Conservation (phyloP, 2,888 invertebrate species). For the Seladonia tumulorum region DNA sequence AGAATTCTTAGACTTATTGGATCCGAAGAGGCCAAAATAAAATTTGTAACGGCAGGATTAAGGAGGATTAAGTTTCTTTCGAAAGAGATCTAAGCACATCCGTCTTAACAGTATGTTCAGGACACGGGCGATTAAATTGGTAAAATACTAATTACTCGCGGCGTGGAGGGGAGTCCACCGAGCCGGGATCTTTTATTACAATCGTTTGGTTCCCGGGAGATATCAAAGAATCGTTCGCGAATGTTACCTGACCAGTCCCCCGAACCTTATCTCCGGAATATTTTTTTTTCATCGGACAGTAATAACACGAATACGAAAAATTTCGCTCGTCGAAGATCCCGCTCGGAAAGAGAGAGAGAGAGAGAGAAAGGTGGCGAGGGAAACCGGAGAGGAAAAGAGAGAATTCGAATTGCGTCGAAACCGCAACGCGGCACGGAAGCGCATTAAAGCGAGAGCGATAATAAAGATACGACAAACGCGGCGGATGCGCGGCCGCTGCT, state of each 20-base stretch:
- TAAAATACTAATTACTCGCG: background rate
- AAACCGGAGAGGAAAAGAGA: background rate
- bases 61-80: no score
- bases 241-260: background rate
- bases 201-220: slow-evolving; percentile 23
- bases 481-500: slow-evolving; percentile 25
- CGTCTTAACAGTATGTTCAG: background rate
- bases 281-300: background rate
- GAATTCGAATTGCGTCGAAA: slow-evolving; percentile 9
- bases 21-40: no score
- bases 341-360: background rate
- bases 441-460: slow-evolving; percentile 54
- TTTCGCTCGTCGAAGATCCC: slow-evolving; percentile 9
- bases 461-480: slow-evolving; percentile 63
- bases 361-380: background rate
- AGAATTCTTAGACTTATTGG: no score
- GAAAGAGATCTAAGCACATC: no score
- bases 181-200: background rate
- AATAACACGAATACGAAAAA: slow-evolving; percentile 41
- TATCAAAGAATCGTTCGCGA: slow-evolving; percentile 17
- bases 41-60: no score
- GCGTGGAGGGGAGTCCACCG: background rate
- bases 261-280: slow-evolving; percentile 8
- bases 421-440: slow-evolving; percentile 38
- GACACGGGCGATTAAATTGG: background rate